Evolutionary conservation across 2,797 vertebrate species (phyloP).

Genomic region (Clarias laeviceps): DNA sequence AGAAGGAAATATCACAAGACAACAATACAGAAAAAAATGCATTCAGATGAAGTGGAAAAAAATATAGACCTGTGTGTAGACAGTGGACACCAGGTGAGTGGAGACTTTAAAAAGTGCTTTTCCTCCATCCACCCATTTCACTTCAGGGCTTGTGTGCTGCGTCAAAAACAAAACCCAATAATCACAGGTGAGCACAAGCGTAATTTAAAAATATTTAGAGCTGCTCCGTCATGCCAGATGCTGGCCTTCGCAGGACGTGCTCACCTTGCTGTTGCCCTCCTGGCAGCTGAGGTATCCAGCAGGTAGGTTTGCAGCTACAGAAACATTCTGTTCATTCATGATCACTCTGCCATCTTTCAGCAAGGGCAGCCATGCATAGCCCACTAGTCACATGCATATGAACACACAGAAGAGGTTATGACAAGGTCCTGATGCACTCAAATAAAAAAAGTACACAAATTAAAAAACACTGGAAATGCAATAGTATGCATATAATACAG

Average conservation of each 20-base stretch:
- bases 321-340: conserved; percentile 86
- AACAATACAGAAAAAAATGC: not conserved
- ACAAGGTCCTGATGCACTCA: not conserved
- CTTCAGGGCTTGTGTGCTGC: conserved; percentile 88
- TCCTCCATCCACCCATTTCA: conserved; percentile 97
- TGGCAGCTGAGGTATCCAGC: conserved; percentile 87
- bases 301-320: conserved; percentile 86
- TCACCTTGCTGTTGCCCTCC: conserved; percentile 86
- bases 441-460: not conserved
- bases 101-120: conserved; percentile 89
- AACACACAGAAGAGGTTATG: not conserved
- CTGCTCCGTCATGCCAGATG: not conserved
- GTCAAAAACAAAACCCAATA: conserved; percentile 38
- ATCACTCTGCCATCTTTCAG: conserved; percentile 91
- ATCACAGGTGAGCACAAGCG: not conserved
- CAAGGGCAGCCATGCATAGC: conserved; percentile 91
- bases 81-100: conserved; percentile 92
- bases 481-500: not conserved
- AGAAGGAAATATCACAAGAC: not conserved
- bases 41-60: not conserved
- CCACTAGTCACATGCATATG: conserved; percentile 74
- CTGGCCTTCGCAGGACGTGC: not conserved
- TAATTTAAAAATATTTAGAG: not conserved
- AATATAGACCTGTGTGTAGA: conserved; percentile 88
- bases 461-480: not conserved